These are phyloP conservation scores for Prinia subflava DNA, from an alignment of 2,113 vertebrate genomes.

Conservation along the genomic window DNA sequence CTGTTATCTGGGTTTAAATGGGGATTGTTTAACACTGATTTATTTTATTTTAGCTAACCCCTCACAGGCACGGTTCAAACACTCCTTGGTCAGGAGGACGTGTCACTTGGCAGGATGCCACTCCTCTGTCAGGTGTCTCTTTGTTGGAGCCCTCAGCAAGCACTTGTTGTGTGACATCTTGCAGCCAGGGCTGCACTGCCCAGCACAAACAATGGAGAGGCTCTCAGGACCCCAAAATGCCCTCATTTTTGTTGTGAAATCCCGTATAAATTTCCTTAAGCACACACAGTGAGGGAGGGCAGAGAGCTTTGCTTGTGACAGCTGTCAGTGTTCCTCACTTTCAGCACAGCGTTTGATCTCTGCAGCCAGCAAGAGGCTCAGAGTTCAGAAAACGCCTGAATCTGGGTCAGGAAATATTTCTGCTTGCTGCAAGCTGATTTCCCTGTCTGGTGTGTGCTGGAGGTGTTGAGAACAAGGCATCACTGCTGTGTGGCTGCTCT, in stretches of 20 bases:
- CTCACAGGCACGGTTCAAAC: not conserved
- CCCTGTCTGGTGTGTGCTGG: not conserved
- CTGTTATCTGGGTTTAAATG: not conserved
- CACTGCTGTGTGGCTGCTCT: not conserved
- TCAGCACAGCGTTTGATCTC: not conserved
- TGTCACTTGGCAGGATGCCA: not conserved
- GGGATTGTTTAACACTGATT: not conserved
- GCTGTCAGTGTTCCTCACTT: not conserved
- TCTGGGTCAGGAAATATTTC: slow-evolving; percentile 52
- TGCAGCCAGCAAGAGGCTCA: not conserved
- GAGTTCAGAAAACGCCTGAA: slow-evolving; percentile 21
- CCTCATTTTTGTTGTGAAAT: not conserved
- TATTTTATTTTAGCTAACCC: not conserved
- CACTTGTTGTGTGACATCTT: not conserved
- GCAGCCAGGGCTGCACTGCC: not conserved
- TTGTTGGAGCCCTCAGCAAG: not conserved
- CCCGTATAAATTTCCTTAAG: not conserved
- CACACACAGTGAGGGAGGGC: not conserved
- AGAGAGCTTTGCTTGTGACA: not conserved
- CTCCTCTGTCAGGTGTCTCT: not conserved
- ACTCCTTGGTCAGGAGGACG: not conserved
- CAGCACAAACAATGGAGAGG: not conserved
- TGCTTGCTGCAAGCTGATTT: not conserved
- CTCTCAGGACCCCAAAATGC: not conserved
- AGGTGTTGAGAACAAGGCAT: not conserved